Evolutionary conservation across 2,888 invertebrate genomes (phyloP).

Genomic region (Lycia hirtaria): DNA sequence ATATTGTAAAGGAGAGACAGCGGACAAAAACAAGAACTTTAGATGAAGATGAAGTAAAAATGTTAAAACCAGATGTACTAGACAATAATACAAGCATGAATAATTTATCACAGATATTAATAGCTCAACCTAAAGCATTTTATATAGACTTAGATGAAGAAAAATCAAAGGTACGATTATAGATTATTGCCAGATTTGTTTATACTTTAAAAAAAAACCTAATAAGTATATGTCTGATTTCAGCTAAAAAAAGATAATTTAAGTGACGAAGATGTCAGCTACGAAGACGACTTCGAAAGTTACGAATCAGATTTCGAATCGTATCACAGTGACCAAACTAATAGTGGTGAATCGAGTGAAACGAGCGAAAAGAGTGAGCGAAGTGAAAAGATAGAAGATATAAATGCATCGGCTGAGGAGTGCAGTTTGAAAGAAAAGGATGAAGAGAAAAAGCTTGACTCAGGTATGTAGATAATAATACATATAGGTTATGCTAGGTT

Average conservation of each 20-base stretch:
- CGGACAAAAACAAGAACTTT: constrained; percentile 75
- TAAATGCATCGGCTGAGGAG: constrained; percentile 26
- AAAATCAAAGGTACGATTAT: constrained; percentile 50
- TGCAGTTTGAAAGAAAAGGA: constrained; percentile 58
- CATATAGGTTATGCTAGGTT: too few relatives aligned
- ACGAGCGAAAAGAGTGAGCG: constrained; percentile 18
- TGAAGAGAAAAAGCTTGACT: constrained; percentile 77
- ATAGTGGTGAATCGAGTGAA: constrained; percentile 20
- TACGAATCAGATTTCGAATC: constrained; percentile 83
- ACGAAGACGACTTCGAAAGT: constrained; percentile 83
- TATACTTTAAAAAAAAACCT: too few relatives aligned
- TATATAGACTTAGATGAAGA: constrained; percentile 66
- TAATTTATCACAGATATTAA: constrained; percentile 60
- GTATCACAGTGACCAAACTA: constrained; percentile 58
- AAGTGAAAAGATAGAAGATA: constrained; percentile 26
- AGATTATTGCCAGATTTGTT: not conserved
- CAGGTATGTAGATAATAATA: constrained; percentile 52
- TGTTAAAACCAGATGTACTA: constrained; percentile 60
- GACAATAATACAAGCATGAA: constrained; percentile 74
- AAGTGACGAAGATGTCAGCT: constrained; percentile 71
- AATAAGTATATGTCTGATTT: constrained; percentile 12
- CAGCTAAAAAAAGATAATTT: constrained; percentile 48
- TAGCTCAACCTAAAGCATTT: constrained; percentile 73
- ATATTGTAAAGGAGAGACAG: constrained; percentile 51
- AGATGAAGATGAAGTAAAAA: constrained; percentile 73